phyloP scores from a whole-genome alignment of 1,140 invertebrate genomes.

The Sinonovacula constricta region DNA sequence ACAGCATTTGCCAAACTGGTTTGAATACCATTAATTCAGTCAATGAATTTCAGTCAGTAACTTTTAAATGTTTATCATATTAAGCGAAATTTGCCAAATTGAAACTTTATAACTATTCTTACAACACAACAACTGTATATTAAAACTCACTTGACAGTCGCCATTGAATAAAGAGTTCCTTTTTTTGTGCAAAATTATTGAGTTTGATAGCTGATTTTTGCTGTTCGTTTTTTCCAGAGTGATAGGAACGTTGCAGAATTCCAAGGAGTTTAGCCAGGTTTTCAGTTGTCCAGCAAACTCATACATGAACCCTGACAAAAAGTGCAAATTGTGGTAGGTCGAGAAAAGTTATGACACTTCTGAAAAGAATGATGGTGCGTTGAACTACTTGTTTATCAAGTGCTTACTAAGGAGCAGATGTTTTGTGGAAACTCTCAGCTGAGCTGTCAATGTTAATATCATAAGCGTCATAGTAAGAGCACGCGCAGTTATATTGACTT shows the following conservation, averaged over 20 bases:
- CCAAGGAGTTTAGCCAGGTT: slow-evolving; percentile 87
- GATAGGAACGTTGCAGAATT: slow-evolving; percentile 90
- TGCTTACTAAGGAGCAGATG: no score
- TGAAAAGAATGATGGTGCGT: no score
- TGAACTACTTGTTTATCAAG: no score
- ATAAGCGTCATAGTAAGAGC: no score
- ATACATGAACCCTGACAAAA: slow-evolving; percentile 88
- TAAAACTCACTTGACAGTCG: neutral
- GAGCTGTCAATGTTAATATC: no score
- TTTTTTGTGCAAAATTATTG: neutral
- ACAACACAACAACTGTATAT: neutral
- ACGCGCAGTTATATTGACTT: no score
- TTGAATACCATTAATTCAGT: neutral
- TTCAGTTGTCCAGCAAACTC: slow-evolving; percentile 87
- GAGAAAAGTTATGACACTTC: no score
- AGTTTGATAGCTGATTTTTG: neutral
- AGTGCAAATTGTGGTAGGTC: slow-evolving; percentile 92
- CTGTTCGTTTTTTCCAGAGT: slow-evolving; percentile 83
- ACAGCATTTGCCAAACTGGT: no score
- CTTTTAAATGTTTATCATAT: neutral
- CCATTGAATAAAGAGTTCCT: neutral
- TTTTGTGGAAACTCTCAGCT: no score
- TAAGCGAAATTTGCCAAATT: neutral
- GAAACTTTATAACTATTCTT: neutral
- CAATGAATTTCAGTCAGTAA: neutral